Conservation (phyloP, 2,797 vertebrate species). For the Streptopelia turtur region DNA sequence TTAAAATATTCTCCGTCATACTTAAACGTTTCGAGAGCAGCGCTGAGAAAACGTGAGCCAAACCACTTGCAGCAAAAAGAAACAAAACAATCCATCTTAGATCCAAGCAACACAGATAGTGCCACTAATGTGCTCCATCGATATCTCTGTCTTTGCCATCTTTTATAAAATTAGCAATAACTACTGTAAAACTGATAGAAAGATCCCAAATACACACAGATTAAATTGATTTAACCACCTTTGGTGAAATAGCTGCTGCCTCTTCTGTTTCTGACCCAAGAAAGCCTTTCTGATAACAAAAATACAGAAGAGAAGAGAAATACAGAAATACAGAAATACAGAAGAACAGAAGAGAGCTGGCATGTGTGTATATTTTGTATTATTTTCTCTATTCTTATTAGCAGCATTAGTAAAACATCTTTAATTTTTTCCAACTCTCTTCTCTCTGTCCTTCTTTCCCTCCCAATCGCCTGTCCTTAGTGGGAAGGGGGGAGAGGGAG, state of each 20-base stretch:
- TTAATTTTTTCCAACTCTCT: too few relatives aligned
- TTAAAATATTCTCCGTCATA: not conserved
- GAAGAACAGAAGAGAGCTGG: too few relatives aligned
- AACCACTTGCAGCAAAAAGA: not conserved
- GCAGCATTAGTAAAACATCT: too few relatives aligned
- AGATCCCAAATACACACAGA: not conserved
- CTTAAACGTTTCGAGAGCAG: not conserved
- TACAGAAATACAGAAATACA: too few relatives aligned
- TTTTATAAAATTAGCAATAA: not conserved
- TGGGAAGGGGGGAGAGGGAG: too few relatives aligned
- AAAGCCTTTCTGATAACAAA: not conserved
- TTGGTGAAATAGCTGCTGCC: not conserved
- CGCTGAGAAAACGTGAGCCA: too few relatives aligned
- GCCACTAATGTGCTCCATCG: fast-evolving
- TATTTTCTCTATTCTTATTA: too few relatives aligned
- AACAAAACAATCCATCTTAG: not conserved
- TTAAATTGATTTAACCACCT: not conserved
- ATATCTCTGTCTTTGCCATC: not conserved
- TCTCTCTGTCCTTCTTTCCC: too few relatives aligned
- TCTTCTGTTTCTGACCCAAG: not conserved
- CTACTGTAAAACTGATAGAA: not conserved
- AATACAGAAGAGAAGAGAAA: too few relatives aligned
- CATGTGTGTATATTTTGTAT: too few relatives aligned
- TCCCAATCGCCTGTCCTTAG: too few relatives aligned
- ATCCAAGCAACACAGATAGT: not conserved